Conservation (phyloP, 2,888 invertebrate genomes). For the Drosophila quinaria region DNA sequence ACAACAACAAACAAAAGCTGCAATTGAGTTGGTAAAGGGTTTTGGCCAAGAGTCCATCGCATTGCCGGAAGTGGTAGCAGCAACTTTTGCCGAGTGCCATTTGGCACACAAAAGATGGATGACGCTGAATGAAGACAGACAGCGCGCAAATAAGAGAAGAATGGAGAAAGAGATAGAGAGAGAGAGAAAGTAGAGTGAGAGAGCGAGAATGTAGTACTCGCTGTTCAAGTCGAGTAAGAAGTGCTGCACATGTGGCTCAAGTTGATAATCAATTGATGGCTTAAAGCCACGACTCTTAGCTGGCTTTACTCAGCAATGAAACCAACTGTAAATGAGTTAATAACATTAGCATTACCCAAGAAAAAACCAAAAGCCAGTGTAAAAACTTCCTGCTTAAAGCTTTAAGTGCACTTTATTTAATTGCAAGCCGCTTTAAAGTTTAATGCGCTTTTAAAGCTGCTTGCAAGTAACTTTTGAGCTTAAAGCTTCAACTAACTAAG, state of each 20-base stretch:
- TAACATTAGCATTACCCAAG: constrained; percentile 9
- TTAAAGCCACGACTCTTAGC: constrained; percentile 33
- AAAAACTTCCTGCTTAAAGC: background rate
- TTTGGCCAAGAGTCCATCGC: constrained; percentile 61
- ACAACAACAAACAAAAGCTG: constrained; percentile 53
- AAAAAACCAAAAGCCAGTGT: background rate
- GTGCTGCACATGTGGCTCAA: constrained; percentile 34
- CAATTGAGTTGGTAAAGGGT: constrained; percentile 63
- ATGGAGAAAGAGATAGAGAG: background rate
- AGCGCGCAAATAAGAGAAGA: background rate
- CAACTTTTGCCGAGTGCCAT: constrained; percentile 72
- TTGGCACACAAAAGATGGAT: constrained; percentile 64
- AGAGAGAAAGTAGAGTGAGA: no score
- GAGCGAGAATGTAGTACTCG: background rate
- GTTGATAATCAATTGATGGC: constrained; percentile 49
- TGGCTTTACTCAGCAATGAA: background rate
- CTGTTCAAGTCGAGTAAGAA: background rate
- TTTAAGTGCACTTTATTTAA: background rate
- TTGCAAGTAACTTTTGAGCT: background rate
- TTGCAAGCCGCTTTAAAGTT: background rate
- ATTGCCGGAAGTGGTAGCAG: constrained; percentile 67
- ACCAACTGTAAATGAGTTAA: constrained; percentile 34
- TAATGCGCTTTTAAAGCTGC: background rate
- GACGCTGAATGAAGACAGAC: constrained; percentile 41
- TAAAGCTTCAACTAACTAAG: background rate